A percentile compares a stretch with the other conserved stretches of the same genome.
These are phyloP conservation scores for Vesta saturnalis DNA, from an alignment of 2,888 invertebrate genomes.

Conservation along the genomic window DNA sequence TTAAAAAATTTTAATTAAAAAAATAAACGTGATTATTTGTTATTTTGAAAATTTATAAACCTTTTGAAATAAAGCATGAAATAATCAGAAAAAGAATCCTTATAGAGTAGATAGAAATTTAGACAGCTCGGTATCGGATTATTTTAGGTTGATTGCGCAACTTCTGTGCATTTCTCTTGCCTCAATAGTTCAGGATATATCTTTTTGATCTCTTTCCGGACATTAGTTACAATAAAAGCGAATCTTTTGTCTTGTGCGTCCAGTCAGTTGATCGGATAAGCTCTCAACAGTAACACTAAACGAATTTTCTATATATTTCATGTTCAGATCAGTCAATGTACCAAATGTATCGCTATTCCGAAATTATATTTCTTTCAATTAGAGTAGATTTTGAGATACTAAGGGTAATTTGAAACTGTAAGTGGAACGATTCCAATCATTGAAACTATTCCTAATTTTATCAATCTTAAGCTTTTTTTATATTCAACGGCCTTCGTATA, in stretches of 20 bases:
- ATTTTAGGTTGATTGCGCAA: conserved; percentile 36
- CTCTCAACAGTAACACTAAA: conserved; percentile 32
- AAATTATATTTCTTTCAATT: not conserved
- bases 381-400: too few species aligned
- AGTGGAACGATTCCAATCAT: too few species aligned
- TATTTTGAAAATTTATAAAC: not conserved
- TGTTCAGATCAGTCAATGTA: conserved; percentile 16
- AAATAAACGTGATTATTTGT: too few species aligned
- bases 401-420: too few species aligned
- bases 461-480: too few species aligned
- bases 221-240: conserved; percentile 40
- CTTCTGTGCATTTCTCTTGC: conserved; percentile 37
- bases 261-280: conserved; percentile 37
- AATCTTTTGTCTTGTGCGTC: conserved; percentile 39
- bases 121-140: conserved; percentile 35
- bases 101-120: conserved; percentile 30
- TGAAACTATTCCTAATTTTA: too few species aligned
- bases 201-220: conserved; percentile 47
- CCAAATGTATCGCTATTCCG: not conserved
- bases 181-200: conserved; percentile 38
- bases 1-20: too few species aligned
- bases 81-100: conserved; percentile 21
- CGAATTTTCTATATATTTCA: conserved; percentile 32
- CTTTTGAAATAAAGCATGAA: not conserved
- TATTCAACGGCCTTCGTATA: too few species aligned